Evolutionary conservation across 2,113 vertebrate species (phyloP), one percentile per base, ranked within the genome.

Genomic region (Larimichthys polyactis): DNA sequence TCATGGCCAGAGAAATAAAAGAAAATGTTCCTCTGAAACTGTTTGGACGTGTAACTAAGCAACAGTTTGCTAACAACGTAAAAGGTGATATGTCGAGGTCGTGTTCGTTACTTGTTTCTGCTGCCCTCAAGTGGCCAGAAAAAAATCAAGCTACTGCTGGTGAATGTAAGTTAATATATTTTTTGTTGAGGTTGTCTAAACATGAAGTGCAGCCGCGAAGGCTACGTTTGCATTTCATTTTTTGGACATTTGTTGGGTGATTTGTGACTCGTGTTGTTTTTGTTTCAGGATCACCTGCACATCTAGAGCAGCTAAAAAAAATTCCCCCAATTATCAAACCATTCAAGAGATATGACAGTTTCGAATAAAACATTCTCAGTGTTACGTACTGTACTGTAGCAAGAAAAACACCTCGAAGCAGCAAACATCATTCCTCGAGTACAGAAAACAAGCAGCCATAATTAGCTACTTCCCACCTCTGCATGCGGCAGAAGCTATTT

Each of bases 391-490:
- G 70, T 36, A 32, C 49, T 71, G 78, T 22, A 20, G 36, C 16
- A 73, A 40, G 24, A 52, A 64, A 69, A 64, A 36, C 27, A 36
- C 27, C 52, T 81, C 48, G 11, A 49, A 60, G 64, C 54, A 64
- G 20, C 8, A 5, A 78, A n/a, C 62, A 57, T 24, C 24, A 17
- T 51, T 81, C 64, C 43, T 73, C 17, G 15, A 71, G 59, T 49
- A 20, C 27, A 71, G 29, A 32, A 32, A 57, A 51, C 32, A 14
- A 69, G 58, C 36, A 57, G 54, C 51, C 16, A 60, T 82, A 74
- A 88, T 75, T 43, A 80, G 46, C 43, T 51, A 1, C 58, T 36
- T 75, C 75, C 69, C 81, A 72, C 79, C 44, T 79, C 73, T 65
- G 49, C 22, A 27, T 43, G 73, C 40, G 49, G 17, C 46, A 17